These are phyloP conservation scores for Pomatorhinus ruficollis DNA, from an alignment of 2,113 vertebrate species.

Conservation along the genomic window DNA sequence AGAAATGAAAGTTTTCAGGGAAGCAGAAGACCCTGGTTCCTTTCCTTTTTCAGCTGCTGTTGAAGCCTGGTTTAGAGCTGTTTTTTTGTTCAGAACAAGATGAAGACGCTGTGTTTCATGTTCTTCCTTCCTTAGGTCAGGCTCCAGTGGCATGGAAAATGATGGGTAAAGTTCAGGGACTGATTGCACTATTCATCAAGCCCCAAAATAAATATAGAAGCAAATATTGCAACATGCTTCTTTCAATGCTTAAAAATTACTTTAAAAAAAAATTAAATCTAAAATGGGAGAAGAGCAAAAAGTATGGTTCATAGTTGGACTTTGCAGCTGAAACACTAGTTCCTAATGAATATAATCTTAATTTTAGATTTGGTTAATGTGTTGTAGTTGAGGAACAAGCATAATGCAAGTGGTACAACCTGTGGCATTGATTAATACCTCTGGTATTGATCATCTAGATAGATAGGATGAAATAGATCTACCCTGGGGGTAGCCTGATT, in stretches of 20 bases:
- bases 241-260: background rate
- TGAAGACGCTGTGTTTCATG: background rate
- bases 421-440: background rate
- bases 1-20: background rate
- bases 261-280: background rate
- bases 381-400: background rate
- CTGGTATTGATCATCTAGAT: background rate
- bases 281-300: background rate
- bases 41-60: background rate
- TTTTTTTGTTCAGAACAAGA: background rate
- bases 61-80: background rate
- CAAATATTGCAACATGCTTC: slow-evolving; percentile 42
- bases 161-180: slow-evolving; percentile 47
- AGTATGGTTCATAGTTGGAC: background rate
- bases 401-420: background rate
- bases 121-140: background rate
- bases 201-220: slow-evolving; percentile 37
- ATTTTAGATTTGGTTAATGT: background rate
- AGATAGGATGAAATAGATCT: background rate
- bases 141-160: background rate
- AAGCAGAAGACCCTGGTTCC: background rate
- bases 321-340: background rate
- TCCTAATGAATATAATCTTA: background rate
- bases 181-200: background rate
- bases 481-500: background rate